phyloP scores from a whole-genome alignment of 2,888 invertebrate species.

The Drosophila anomalata region DNA sequence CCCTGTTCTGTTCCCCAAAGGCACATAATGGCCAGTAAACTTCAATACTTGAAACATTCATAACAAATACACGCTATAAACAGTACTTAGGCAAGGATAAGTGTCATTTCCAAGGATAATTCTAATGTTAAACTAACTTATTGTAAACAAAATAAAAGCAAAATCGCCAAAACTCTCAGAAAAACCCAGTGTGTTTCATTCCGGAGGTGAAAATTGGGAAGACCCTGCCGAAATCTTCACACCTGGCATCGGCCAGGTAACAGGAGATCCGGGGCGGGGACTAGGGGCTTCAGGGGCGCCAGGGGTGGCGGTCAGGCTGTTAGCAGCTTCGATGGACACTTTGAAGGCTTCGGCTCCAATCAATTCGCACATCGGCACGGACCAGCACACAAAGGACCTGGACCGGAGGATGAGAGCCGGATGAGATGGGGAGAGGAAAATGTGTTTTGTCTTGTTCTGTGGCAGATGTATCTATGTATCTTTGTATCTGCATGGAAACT shows the following conservation, averaged over 20 bases:
- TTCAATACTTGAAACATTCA: slow-evolving; percentile 11
- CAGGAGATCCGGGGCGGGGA: slow-evolving; percentile 9
- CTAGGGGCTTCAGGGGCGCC: not conserved
- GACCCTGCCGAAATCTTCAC: slow-evolving; percentile 38
- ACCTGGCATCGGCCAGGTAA: slow-evolving; percentile 29
- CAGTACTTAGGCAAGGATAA: slow-evolving; percentile 18
- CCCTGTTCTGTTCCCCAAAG: slow-evolving; percentile 52
- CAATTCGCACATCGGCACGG: slow-evolving; percentile 28
- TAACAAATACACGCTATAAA: slow-evolving; percentile 20
- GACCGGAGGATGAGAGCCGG: not conserved
- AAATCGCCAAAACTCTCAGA: slow-evolving; percentile 37
- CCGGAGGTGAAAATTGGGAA: slow-evolving; percentile 31
- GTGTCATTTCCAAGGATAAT: slow-evolving; percentile 45
- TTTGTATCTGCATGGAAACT: slow-evolving; percentile 16
- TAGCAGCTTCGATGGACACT: slow-evolving; percentile 41
- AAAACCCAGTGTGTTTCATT: slow-evolving; percentile 15
- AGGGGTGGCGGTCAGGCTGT: slow-evolving; percentile 30
- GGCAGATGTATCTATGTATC: slow-evolving; percentile 27
- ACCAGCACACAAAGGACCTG: slow-evolving; percentile 28
- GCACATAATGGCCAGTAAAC: slow-evolving; percentile 40
- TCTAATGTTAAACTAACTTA: slow-evolving; percentile 73
- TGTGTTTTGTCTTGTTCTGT: not conserved
- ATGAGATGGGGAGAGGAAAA: slow-evolving; percentile 3
- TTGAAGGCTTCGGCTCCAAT: slow-evolving; percentile 41
- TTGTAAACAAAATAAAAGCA: slow-evolving; percentile 48